Conservation (phyloP, 2,113 vertebrate species). For the Engystomops pustulosus region DNA sequence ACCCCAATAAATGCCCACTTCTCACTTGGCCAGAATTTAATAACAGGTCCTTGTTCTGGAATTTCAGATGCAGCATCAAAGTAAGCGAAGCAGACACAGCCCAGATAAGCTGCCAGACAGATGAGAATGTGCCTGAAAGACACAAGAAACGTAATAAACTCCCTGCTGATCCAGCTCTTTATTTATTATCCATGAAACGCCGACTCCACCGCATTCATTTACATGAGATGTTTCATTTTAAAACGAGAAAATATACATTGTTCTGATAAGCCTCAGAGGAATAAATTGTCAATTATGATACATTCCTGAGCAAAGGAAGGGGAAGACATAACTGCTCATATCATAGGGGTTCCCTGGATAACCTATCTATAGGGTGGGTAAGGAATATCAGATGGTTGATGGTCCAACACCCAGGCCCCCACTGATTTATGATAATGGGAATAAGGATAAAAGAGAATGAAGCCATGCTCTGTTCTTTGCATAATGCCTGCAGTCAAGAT, state of each 20-base stretch:
- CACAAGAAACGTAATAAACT: slow-evolving; percentile 23
- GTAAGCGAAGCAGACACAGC: slow-evolving; percentile 97
- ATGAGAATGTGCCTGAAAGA: slow-evolving; percentile 92
- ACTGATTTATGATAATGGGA: no score
- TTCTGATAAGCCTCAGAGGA: background rate
- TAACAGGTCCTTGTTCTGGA: slow-evolving; percentile 92
- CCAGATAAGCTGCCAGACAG: slow-evolving; percentile 93
- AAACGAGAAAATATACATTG: background rate
- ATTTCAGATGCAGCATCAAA: slow-evolving; percentile 93
- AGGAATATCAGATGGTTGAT: no score
- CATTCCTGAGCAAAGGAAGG: background rate
- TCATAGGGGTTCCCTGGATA: no score
- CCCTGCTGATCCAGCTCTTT: background rate
- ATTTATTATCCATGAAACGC: background rate
- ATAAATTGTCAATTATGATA: background rate
- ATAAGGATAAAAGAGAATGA: no score
- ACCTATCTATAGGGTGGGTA: no score
- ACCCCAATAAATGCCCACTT: slow-evolving; percentile 97
- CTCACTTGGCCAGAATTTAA: slow-evolving; percentile 98
- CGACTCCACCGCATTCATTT: background rate
- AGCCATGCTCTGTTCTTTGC: no score
- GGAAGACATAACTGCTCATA: no score
- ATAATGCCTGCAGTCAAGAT: no score
- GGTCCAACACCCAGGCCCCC: no score
- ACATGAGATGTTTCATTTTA: background rate